Conservation (phyloP, 2,113 vertebrate genomes). For the Bagarius yarrelli region DNA sequence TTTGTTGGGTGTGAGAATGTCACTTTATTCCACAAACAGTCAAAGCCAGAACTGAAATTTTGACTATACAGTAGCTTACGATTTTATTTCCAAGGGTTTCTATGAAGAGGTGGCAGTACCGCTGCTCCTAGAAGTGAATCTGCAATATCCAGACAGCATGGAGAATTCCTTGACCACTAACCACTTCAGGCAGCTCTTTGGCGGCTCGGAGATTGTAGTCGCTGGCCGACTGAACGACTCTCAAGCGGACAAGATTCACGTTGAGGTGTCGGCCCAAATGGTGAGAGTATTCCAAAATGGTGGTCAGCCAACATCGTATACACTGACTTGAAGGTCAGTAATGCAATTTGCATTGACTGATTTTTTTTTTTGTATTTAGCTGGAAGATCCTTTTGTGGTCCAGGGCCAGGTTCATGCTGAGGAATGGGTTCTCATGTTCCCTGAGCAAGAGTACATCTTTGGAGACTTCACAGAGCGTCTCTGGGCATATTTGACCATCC, state of each 20-base stretch:
- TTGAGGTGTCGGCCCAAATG: constrained; percentile 75
- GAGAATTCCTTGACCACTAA: constrained; percentile 75
- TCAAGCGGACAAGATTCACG: constrained; percentile 66
- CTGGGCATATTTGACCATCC: constrained; percentile 84
- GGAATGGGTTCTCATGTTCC: constrained; percentile 68
- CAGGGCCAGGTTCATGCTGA: constrained; percentile 54
- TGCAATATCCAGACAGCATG: constrained; percentile 76
- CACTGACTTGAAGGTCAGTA: not conserved
- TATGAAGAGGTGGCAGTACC: constrained; percentile 86
- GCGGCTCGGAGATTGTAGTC: constrained; percentile 85
- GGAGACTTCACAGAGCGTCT: constrained; percentile 78
- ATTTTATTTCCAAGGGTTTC: constrained; percentile 74
- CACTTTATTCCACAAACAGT: not conserved
- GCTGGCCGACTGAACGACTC: constrained; percentile 78
- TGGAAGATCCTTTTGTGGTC: constrained; percentile 53
- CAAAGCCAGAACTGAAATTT: not conserved
- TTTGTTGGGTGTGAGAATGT: not conserved
- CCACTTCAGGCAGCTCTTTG: constrained; percentile 78
- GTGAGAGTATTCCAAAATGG: constrained; percentile 69
- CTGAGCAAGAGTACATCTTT: constrained; percentile 77
- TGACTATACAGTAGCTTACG: not conserved
- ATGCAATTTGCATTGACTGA: not conserved
- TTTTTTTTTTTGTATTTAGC: constrained; percentile 47
- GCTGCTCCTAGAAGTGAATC: constrained; percentile 74
- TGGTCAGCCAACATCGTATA: not conserved